These are phyloP conservation scores for Lamproptera curius DNA, from an alignment of 2,888 invertebrate species.

Conservation along the genomic window DNA sequence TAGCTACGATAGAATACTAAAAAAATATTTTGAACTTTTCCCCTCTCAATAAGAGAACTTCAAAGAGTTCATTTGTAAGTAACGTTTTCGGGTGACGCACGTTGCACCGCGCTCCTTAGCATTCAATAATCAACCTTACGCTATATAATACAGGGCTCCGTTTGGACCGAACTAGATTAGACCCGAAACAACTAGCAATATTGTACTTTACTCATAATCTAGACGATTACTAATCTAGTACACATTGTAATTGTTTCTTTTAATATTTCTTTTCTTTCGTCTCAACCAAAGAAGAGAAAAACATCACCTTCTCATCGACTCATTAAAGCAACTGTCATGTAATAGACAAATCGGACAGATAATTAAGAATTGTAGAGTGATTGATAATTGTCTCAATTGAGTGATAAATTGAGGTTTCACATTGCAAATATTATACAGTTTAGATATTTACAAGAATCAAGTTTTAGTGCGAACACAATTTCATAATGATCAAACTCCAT, in stretches of 20 bases:
- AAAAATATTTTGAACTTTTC: conserved; percentile 47
- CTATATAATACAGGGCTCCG: conserved; percentile 56
- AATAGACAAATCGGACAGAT: background rate
- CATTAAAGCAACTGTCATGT: conserved; percentile 4
- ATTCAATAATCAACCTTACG: conserved; percentile 45
- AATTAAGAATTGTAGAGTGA: conserved; percentile 9
- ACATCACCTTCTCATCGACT: conserved; percentile 1
- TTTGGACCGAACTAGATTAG: conserved; percentile 30
- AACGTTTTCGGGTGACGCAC: conserved; percentile 9
- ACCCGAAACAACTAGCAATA: conserved; percentile 45
- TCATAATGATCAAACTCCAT: conserved; percentile 19
- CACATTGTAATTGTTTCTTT: conserved; percentile 47
- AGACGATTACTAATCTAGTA: conserved; percentile 53
- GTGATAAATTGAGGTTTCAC: conserved; percentile 26
- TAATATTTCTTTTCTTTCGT: conserved; percentile 4
- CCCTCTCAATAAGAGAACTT: conserved; percentile 27
- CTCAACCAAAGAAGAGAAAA: background rate
- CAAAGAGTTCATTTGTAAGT: too few relatives aligned
- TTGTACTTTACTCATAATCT: conserved; percentile 56
- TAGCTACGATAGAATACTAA: conserved; percentile 46
- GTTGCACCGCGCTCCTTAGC: too few relatives aligned
- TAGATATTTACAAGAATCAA: conserved; percentile 23
- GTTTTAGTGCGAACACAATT: conserved; percentile 28
- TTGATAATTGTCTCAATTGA: conserved; percentile 19
- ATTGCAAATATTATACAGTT: too few relatives aligned